Base-by-base conservation (phyloP, 2,797 vertebrate genomes). In the Octomys mimax region DNA sequence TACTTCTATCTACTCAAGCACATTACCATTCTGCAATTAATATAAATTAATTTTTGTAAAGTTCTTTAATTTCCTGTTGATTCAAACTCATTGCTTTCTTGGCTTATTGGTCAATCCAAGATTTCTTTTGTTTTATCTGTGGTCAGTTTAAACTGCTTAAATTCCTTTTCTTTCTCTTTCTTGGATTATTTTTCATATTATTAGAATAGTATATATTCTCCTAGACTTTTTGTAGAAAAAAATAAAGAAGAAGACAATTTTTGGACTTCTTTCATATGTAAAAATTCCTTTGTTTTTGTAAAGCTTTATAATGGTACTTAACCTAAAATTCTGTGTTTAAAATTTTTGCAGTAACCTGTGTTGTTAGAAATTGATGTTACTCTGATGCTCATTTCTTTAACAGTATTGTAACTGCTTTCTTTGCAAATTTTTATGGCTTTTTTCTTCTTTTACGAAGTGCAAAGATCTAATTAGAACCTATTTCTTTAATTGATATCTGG, bases 211-310 rank as follows among this genome's bases (percentile, higher is more conserved):
- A 18, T 33, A 94, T 1, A 49, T 31, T 13, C 21, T 93, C n/a
- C 61, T 66, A 86, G 79, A 85, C 78, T 83, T 95, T 92, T n/a
- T 36, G 61, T 91, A 86, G 49, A 36, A 81, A 88, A 86, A 80
- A 33, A 33, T 66, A 91, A 21, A 80, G 52, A n/a, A 86, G 31
- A 86, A n/a, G 11, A 54, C 64, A 73, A 66, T 0, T 57, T 88
- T 91, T 28, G 18, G 46, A 78, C 18, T 83, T 93, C 75, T 94
- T 91, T 91, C 33, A 68, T 64, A 3, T 66, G 14, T 90, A 75
- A 94, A 96, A 91, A 54, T 91, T 21, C 1, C 22, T 49, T 70
- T 93, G 46, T 82, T 94, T 42, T 91, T 95, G 16, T 85, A 88
- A 73, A 66, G 77, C 22, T 68, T 79, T 89, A 54, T 11, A 83